These are phyloP conservation scores for Elymnias hypermnestra DNA, from an alignment of 1,140 invertebrate species.

Conservation along the genomic window DNA sequence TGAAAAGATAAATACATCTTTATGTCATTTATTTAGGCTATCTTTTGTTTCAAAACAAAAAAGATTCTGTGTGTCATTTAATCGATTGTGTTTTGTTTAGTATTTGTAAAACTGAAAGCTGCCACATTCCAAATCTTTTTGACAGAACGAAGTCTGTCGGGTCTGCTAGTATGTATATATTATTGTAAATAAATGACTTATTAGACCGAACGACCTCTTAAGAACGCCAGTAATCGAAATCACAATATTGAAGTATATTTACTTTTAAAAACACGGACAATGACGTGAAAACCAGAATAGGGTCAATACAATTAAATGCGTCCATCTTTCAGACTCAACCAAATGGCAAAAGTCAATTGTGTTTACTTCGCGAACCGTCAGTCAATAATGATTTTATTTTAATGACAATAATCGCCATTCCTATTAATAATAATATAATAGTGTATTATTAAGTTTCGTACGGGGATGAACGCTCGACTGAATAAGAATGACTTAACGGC, in stretches of 20 bases:
- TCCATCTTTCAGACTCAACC: slow-evolving; percentile 28
- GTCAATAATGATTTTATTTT: slow-evolving; percentile 61
- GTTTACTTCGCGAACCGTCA: slow-evolving; percentile 53
- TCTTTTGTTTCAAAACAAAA: too few relatives aligned
- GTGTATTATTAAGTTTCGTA: slow-evolving; percentile 52
- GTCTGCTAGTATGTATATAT: too few relatives aligned
- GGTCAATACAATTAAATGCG: slow-evolving; percentile 15
- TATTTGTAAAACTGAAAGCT: too few relatives aligned
- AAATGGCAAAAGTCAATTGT: slow-evolving; percentile 70
- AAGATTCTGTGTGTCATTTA: too few relatives aligned
- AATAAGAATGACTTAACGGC: slow-evolving; percentile 63
- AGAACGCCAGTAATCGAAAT: too few relatives aligned
- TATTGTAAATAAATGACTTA: too few relatives aligned
- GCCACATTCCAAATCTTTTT: too few relatives aligned
- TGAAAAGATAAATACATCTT: too few relatives aligned
- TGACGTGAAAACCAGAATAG: slow-evolving; percentile 7
- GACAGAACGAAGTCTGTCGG: too few relatives aligned
- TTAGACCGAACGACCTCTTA: too few relatives aligned
- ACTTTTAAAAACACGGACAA: slow-evolving; percentile 8
- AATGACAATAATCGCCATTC: slow-evolving; percentile 39
- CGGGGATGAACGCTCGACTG: slow-evolving; percentile 68
- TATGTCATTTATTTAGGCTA: too few relatives aligned
- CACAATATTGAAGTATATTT: neutral
- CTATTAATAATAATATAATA: slow-evolving; percentile 59
- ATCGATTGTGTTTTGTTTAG: too few relatives aligned